Base-by-base conservation (phyloP, 2,888 invertebrate genomes). In the Watsonalla cultraria region DNA sequence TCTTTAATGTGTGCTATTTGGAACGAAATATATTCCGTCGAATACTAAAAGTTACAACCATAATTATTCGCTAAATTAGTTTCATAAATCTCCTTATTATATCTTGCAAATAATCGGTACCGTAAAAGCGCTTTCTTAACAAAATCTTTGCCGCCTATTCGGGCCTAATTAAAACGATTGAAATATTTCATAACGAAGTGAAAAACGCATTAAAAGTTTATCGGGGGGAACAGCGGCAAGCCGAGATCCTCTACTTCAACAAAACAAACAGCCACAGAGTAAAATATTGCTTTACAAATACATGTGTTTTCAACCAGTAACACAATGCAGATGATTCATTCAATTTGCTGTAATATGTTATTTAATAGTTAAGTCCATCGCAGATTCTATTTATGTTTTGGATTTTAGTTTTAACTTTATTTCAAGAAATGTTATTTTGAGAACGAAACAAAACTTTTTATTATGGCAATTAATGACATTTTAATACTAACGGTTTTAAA, bases 201-300 rank as follows among this genome's bases (percentile, higher is more conserved):
- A 79, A 84, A 82, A 84, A 82, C 81, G 76, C 78, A 83, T 84
- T 84, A 84, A 83, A 85, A 85, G 80, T 84, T 84, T 82, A 77
- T 76, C 78, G 71, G 66, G 53, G 62, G 58, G 53, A 42, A 52
- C 56, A 62, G 62, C 60, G 66, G 60, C 54, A 48, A 56, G 61
- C 54, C 62, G 61, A 55, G 57, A 58, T 62, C 63, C 60, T 60
- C 66, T 37, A 37, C 11, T 59, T 54, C 51, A 56, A 58, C 62
- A 58, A 73, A 72, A 74, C 72, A 70, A 77, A 75, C 73, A 76
- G 68, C 61, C 66, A 66, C 66, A 63, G 68, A 59, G 57, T 65
- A 69, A 64, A 66, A 68, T 61, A 55, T 64, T 61, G 48, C 54
- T 52, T 52, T 54, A 51, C 47, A 42, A 42, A 49, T 46, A 50